Base-by-base conservation (phyloP, 2,888 invertebrate species). In the Aspidiotus rigidus region DNA sequence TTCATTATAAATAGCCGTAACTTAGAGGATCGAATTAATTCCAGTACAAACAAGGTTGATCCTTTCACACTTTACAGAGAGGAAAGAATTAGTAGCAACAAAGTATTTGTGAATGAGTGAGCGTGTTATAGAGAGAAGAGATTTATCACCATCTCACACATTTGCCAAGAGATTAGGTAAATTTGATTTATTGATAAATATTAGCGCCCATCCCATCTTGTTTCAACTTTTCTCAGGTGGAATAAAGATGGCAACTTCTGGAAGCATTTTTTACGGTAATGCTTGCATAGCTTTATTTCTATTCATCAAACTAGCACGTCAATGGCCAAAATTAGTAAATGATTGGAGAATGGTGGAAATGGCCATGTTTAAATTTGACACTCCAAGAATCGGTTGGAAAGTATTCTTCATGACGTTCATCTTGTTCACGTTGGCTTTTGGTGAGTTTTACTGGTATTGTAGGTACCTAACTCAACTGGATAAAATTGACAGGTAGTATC, bases 221-320 rank as follows among this genome's bases (percentile, higher is more conserved):
- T 28, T 28, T 28, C 28, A 28, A 49, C 6, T 49, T 49, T 70
- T 67, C 62, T n/a, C 59, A 74, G 74, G 74, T 39, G 74, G 74
- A 13, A 73, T 74, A 49, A 74, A 74, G 56, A 72, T 72, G 71
- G 74, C 74, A 15, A 74, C 74, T 16, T 73, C 74, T 1, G 74
- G 74, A 13, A 74, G 73, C 54, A 73, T 74, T 60, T 74, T 74
- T 57, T 74, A 74, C 39, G 74, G 74, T 0, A 74, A 73, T 59
- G 74, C 74, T 6, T 74, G 74, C 69, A 64, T 71, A 40, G 73
- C 73, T 28, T 49, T 72, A 53, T 71, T 64, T 56, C 66, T 74
- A 61, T 74, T 74, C 39, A 70, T 74, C 16, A 69, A 64, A 42
- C 56, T 74, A 59, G 74, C 73, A 7, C 70, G 70, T 44, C 62